Evolutionary conservation across 2,113 vertebrate genomes (phyloP).

Genomic region (Oenanthe oenanthe): DNA sequence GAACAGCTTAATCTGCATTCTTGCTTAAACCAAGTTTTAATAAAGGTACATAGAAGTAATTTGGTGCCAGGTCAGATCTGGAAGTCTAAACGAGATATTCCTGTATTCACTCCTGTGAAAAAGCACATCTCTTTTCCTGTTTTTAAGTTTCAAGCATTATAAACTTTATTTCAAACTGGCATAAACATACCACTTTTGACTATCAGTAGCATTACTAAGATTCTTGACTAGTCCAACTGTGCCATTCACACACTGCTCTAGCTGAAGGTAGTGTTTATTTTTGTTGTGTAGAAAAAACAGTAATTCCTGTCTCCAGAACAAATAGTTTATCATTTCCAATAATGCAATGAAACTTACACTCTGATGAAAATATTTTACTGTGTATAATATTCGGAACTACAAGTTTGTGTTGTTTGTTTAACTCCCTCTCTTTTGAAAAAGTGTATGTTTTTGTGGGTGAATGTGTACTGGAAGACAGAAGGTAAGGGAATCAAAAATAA

Average conservation of each 20-base stretch:
- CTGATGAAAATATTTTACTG: slow-evolving; percentile 63
- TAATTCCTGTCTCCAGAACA: slow-evolving; percentile 25
- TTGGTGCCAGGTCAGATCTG: neutral
- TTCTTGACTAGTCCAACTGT: slow-evolving; percentile 54
- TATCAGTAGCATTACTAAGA: neutral
- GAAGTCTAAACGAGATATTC: neutral
- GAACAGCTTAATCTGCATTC: neutral
- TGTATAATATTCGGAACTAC: slow-evolving; percentile 69
- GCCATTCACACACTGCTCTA: slow-evolving; percentile 65
- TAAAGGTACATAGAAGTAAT: neutral
- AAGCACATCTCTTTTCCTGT: neutral
- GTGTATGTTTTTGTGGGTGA: slow-evolving; percentile 75
- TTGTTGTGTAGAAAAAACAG: slow-evolving; percentile 27
- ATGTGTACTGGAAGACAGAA: slow-evolving; percentile 69
- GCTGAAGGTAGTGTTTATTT: slow-evolving; percentile 43
- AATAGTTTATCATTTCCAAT: slow-evolving; percentile 44
- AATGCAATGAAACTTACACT: slow-evolving; percentile 30
- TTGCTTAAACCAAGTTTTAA: neutral
- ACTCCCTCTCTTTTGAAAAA: slow-evolving; percentile 74
- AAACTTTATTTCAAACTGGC: neutral
- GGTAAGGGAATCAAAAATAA: slow-evolving; percentile 66
- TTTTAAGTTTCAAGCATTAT: neutral
- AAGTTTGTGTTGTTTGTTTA: slow-evolving; percentile 74
- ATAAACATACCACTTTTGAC: neutral
- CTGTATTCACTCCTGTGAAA: neutral